Evolutionary conservation across 2,888 invertebrate species (phyloP).

Genomic region (Sphinx pinastri): DNA sequence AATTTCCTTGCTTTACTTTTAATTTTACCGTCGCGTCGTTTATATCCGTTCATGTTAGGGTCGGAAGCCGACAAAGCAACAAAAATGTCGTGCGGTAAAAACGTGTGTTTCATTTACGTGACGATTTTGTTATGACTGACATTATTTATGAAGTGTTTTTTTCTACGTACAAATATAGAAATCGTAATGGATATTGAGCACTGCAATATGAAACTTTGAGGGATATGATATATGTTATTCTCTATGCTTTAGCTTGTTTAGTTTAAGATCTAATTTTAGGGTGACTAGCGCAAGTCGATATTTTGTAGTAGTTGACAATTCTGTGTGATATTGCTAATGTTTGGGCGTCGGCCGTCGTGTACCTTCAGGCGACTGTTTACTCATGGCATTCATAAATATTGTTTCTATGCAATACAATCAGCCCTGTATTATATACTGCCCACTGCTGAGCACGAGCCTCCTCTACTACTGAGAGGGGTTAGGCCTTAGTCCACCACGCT

Average conservation of each 20-base stretch:
- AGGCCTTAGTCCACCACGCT: too few species aligned
- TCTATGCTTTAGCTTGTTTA: background rate
- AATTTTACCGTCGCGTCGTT: background rate
- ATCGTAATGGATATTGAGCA: slow-evolving; percentile 36
- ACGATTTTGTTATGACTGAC: slow-evolving; percentile 80
- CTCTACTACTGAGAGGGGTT: too few species aligned
- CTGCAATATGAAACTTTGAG: background rate
- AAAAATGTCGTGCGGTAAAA: slow-evolving; percentile 61
- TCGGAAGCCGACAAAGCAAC: slow-evolving; percentile 37
- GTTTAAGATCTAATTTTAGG: background rate
- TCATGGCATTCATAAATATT: too few species aligned
- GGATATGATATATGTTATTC: background rate
- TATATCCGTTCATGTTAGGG: slow-evolving; percentile 14
- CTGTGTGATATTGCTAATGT: background rate
- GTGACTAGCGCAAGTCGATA: background rate
- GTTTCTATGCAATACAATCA: too few species aligned
- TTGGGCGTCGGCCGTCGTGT: too few species aligned
- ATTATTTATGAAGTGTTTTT: slow-evolving; percentile 64
- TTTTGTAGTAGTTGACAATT: background rate
- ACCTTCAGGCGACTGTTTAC: too few species aligned
- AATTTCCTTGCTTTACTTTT: background rate
- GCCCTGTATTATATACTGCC: too few species aligned
- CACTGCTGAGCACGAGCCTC: too few species aligned
- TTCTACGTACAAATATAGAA: slow-evolving; percentile 47
- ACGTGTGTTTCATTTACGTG: slow-evolving; percentile 80